Percentiles rank a stretch among this genome's conserved stretches.
These are phyloP conservation scores for Calameuta filiformis DNA, from an alignment of 2,888 invertebrate species.

Conservation along the genomic window DNA sequence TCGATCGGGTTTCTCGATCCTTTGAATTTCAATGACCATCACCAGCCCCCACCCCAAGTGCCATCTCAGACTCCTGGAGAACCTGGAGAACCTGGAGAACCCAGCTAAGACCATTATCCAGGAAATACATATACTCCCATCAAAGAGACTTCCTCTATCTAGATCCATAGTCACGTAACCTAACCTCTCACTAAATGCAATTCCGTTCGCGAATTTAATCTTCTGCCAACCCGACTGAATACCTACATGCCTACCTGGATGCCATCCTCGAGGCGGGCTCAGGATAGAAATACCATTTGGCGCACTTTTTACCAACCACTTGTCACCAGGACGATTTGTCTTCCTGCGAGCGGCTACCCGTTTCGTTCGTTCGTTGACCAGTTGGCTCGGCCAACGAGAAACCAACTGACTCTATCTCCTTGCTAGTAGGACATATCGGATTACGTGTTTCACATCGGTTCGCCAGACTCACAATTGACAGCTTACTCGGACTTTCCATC, in stretches of 20 bases:
- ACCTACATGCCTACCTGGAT: not conserved
- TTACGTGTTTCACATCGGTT: constrained; percentile 38
- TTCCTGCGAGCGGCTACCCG: constrained; percentile 9
- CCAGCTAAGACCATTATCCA: not conserved
- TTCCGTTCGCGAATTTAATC: not conserved
- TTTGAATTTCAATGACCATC: constrained; percentile 22
- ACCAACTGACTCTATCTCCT: constrained; percentile 58
- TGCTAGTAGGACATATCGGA: constrained; percentile 57
- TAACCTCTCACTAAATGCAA: not conserved
- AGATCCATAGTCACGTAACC: not conserved
- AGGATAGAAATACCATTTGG: not conserved
- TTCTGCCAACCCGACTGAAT: not conserved
- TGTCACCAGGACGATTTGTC: constrained; percentile 57
- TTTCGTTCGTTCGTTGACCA: not conserved
- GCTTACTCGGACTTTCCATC: constrained; percentile 6
- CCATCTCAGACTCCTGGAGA: not conserved
- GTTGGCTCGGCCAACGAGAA: constrained; percentile 20
- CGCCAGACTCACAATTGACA: constrained; percentile 39
- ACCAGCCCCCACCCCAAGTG: not conserved
- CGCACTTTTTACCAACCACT: constrained; percentile 51
- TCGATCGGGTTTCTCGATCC: constrained; percentile 22
- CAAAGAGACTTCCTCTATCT: not conserved
- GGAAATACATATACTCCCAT: not conserved
- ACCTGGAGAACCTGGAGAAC: not conserved
- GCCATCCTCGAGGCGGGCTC: not conserved